phyloP scores from a whole-genome alignment of 2,888 invertebrate species.

The Epistrophe eligans region DNA sequence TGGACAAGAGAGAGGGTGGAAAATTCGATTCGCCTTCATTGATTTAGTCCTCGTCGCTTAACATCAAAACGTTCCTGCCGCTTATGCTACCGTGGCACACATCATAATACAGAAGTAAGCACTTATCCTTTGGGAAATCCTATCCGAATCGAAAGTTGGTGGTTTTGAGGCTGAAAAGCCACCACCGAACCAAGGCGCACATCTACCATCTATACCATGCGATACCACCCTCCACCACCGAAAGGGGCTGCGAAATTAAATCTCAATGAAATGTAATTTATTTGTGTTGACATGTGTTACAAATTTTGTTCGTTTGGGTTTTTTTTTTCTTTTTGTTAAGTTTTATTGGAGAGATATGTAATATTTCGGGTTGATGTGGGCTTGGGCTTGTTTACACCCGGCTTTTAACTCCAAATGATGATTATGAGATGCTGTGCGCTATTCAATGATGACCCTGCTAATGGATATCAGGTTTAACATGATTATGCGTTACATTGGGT shows the following conservation, averaged over 20 bases:
- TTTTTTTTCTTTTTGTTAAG: conserved; percentile 29
- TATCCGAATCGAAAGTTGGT: conserved; percentile 75
- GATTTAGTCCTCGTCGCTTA: conserved; percentile 65
- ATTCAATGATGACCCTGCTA: conserved; percentile 77
- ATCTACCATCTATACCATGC: not conserved
- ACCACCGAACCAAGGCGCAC: conserved; percentile 38
- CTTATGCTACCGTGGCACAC: conserved; percentile 5
- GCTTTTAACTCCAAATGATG: conserved; percentile 72
- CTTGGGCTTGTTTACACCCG: conserved; percentile 68
- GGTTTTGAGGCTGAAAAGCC: conserved; percentile 73
- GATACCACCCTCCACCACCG: conserved; percentile 3
- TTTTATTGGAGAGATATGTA: conserved; percentile 61
- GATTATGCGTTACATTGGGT: conserved; percentile 77
- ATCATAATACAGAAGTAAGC: conserved; percentile 39
- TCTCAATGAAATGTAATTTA: conserved; percentile 78
- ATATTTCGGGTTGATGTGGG: conserved; percentile 22
- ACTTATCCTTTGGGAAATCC: conserved; percentile 76
- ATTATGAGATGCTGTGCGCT: conserved; percentile 45
- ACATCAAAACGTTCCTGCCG: conserved; percentile 60
- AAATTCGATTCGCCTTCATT: conserved; percentile 76
- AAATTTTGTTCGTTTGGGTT: conserved; percentile 72
- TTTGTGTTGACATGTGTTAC: conserved; percentile 79
- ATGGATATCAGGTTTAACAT: conserved; percentile 77
- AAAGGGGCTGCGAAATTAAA: conserved; percentile 74
- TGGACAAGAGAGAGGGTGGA: conserved; percentile 71